phyloP scores from a whole-genome alignment of 2,888 invertebrate genomes.

The Disparrhopalites patrizii region DNA sequence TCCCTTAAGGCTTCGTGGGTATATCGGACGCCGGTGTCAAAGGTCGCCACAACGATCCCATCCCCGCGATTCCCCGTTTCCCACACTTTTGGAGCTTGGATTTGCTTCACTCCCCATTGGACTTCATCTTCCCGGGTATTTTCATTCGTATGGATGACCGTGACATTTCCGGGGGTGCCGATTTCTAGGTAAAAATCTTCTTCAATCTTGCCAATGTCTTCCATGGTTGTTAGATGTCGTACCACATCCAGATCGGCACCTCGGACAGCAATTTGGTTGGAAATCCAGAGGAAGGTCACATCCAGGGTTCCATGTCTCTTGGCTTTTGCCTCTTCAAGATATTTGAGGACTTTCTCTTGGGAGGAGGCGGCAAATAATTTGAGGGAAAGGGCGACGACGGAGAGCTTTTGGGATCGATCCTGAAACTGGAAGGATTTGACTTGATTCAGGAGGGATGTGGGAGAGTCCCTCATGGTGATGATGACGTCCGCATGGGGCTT shows the following conservation, averaged over 20 bases:
- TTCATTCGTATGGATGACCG: background rate
- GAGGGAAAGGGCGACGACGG: background rate
- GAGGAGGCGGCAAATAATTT: background rate
- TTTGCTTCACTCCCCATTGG: constrained; percentile 7
- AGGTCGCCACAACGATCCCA: background rate
- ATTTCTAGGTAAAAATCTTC: background rate
- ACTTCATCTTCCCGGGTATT: background rate
- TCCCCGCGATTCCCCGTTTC: constrained; percentile 2
- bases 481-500: background rate
- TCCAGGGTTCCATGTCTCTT: background rate
- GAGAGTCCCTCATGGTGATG: constrained; percentile 3
- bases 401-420: background rate
- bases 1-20: constrained; percentile 10
- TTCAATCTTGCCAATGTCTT: background rate
- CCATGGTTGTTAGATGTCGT: background rate
- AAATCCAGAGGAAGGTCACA: background rate
- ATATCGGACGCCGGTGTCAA: constrained; percentile 10
- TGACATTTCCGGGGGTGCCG: background rate
- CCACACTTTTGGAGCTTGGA: constrained; percentile 13
- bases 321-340: background rate
- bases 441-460: background rate
- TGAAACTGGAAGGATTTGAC: background rate
- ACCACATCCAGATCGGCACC: constrained; percentile 6
- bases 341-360: background rate
- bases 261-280: constrained; percentile 11